Evolutionary conservation across 92 coral and sea anemone species (phyloP).

Genomic region (Pocillopora meandrina): DNA sequence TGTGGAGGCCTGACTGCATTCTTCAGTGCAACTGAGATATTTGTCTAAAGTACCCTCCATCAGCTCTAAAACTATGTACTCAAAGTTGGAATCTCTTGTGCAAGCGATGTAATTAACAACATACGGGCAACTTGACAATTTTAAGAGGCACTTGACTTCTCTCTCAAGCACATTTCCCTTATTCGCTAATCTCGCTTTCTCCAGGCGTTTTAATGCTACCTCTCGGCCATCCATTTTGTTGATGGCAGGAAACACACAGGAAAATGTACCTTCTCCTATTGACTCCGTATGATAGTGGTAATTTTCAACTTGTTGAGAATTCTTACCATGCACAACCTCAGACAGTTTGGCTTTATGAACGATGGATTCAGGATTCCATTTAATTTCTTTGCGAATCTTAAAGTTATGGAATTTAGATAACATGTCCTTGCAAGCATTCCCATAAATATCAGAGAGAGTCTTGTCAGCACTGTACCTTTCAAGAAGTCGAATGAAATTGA

Average conservation of each 20-base stretch:
- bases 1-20: neutral
- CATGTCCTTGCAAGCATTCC: conserved; percentile 12
- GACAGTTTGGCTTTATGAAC: conserved; percentile 17
- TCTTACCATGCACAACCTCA: conserved; percentile 35
- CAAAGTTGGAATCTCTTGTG: conserved; percentile 33
- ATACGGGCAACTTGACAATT: conserved; percentile 42
- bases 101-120: conserved; percentile 50
- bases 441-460: neutral
- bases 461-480: conserved; percentile 31
- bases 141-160: conserved; percentile 37
- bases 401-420: conserved; percentile 12
- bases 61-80: conserved; percentile 54
- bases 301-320: conserved; percentile 3
- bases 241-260: conserved; percentile 49
- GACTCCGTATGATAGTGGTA: conserved; percentile 31
- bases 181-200: conserved; percentile 22
- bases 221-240: conserved; percentile 64
- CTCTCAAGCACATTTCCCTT: conserved; percentile 14
- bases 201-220: conserved; percentile 65
- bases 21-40: conserved; percentile 5
- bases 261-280: conserved; percentile 55
- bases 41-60: conserved; percentile 62
- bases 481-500: conserved; percentile 18
- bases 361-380: conserved; percentile 43
- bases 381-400: conserved; percentile 19